These are phyloP conservation scores for Oligia fasciuncula DNA, from an alignment of 2,888 invertebrate species.

Conservation along the genomic window DNA sequence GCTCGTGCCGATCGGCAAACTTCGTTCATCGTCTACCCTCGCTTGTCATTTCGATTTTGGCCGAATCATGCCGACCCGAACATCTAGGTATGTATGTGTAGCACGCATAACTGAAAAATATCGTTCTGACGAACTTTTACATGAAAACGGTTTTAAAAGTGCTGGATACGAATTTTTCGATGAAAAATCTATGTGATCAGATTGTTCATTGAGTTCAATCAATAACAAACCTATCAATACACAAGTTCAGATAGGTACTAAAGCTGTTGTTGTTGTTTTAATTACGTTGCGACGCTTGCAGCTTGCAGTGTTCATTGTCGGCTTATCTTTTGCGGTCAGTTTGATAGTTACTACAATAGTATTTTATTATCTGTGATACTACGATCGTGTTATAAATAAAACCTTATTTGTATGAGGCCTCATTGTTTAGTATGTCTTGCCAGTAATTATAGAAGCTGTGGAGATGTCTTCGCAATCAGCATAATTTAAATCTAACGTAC, in stretches of 20 bases:
- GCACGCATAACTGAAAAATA: not conserved
- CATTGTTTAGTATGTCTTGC: conserved; percentile 2
- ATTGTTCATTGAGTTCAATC: not conserved
- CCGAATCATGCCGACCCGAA: not conserved
- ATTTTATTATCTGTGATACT: conserved; percentile 36
- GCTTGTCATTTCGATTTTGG: not conserved
- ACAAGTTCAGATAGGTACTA: conserved; percentile 1
- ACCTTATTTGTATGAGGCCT: conserved; percentile 8
- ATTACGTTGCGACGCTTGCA: conserved; percentile 43
- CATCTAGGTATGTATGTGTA: not conserved
- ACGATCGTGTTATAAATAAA: conserved; percentile 9
- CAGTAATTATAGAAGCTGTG: not conserved
- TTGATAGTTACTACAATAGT: conserved; percentile 41
- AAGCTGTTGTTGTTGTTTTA: conserved; percentile 31
- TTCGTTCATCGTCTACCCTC: not conserved
- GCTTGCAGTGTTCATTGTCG: conserved; percentile 30
- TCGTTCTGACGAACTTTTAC: not conserved
- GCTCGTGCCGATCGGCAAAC: not conserved
- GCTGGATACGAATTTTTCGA: not conserved
- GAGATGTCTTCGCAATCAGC: too few relatives aligned
- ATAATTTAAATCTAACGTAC: too few relatives aligned
- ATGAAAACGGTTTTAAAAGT: not conserved
- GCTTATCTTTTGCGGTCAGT: conserved; percentile 58
- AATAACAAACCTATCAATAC: conserved; percentile 12
- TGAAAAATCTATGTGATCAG: not conserved